Conservation (phyloP, 2,797 vertebrate genomes). For the Onychomys arenicola region DNA sequence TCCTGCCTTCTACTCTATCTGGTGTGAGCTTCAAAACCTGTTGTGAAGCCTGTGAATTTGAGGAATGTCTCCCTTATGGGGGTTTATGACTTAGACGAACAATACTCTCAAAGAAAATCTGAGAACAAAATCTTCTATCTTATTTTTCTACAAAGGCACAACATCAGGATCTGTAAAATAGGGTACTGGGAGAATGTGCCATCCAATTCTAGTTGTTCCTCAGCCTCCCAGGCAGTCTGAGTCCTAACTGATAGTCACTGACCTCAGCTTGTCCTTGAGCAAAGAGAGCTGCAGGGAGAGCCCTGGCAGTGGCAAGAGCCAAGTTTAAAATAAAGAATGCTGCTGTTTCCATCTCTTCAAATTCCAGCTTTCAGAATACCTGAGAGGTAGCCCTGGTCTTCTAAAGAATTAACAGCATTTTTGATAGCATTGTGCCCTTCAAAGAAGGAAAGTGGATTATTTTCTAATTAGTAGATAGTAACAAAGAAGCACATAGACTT, state of each 20-base stretch:
- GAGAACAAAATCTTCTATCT: constrained; percentile 43
- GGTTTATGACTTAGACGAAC: constrained; percentile 26
- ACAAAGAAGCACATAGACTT: background rate
- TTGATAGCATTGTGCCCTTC: background rate
- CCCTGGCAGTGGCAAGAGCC: background rate
- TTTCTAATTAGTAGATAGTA: background rate
- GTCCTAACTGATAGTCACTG: constrained; percentile 65
- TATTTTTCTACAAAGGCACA: constrained; percentile 14
- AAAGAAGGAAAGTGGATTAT: constrained; percentile 1
- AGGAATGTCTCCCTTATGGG: background rate
- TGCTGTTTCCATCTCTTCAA: background rate
- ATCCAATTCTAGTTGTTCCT: background rate
- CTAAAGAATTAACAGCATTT: constrained; percentile 4
- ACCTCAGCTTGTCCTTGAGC: constrained; percentile 76
- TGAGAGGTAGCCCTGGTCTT: background rate
- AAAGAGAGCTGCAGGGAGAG: constrained; percentile 41
- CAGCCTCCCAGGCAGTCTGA: background rate
- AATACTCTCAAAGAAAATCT: constrained; percentile 52
- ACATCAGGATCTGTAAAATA: constrained; percentile 44
- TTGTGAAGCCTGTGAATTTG: constrained; percentile 43
- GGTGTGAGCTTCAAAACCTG: constrained; percentile 47
- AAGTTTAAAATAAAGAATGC: constrained; percentile 54
- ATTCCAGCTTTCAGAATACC: background rate
- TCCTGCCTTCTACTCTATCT: constrained; percentile 4
- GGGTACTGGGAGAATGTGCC: background rate